phyloP scores from a whole-genome alignment of 2,113 vertebrate species.

The Cephalopterus ornatus region DNA sequence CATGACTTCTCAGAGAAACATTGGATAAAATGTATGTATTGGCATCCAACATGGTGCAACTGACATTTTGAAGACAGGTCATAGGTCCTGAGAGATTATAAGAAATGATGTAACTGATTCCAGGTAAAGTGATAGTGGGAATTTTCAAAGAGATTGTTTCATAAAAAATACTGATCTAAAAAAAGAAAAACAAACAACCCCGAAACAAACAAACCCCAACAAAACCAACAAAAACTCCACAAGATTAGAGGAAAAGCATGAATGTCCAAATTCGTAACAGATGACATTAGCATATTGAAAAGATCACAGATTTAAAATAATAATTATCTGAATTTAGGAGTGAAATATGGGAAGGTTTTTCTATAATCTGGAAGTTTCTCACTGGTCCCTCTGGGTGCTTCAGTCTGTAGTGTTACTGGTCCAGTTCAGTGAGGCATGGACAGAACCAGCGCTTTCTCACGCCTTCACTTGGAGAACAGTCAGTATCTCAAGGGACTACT shows the following conservation, averaged over 20 bases:
- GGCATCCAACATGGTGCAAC: accelerated
- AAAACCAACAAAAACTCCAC: too few species aligned
- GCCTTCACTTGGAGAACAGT: background rate
- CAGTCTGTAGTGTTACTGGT: background rate
- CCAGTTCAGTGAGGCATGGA: background rate
- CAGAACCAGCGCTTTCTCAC: accelerated
- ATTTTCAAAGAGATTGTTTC: background rate
- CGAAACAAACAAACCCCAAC: too few species aligned
- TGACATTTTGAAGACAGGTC: background rate
- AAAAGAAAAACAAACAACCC: background rate
- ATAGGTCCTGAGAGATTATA: background rate
- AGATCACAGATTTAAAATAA: background rate
- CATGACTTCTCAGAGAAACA: background rate
- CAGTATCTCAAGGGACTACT: background rate
- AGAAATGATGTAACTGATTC: background rate
- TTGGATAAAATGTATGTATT: background rate
- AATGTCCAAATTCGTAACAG: background rate
- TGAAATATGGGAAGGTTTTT: background rate
- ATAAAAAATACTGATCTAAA: background rate
- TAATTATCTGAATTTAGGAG: background rate
- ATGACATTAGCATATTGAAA: background rate
- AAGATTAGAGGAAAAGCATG: background rate
- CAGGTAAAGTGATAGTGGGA: background rate
- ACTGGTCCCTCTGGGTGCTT: background rate
- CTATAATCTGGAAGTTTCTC: background rate